Percentiles rank a stretch among this genome's conserved stretches.
These are phyloP conservation scores for Indicator indicator DNA, from an alignment of 2,113 vertebrate species.

Conservation along the genomic window DNA sequence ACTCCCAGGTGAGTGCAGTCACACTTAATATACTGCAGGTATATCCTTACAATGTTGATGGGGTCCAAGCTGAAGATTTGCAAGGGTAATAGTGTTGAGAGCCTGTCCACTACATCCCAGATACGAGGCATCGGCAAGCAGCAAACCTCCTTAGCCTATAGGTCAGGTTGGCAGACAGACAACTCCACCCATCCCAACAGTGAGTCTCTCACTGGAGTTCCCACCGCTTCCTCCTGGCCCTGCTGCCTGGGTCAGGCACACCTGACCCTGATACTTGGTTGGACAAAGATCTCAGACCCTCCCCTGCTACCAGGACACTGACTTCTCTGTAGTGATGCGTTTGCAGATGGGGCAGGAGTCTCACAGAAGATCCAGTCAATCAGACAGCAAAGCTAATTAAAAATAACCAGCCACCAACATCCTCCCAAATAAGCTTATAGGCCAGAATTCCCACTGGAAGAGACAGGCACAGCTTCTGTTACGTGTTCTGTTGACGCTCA, in stretches of 20 bases:
- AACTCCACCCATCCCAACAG: no score
- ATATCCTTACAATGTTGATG: background rate
- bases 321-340: background rate
- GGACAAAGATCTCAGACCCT: background rate
- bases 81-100: background rate
- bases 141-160: background rate
- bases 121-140: background rate
- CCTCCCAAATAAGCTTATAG: accelerated
- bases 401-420: background rate
- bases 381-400: background rate
- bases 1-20: background rate
- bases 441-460: background rate
- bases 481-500: background rate
- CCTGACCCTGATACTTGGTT: background rate
- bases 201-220: background rate
- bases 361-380: background rate
- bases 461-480: background rate
- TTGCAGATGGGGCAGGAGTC: background rate
- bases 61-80: background rate
- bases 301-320: background rate
- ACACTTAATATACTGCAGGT: background rate
- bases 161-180: background rate
- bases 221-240: background rate
- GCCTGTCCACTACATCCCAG: background rate
- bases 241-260: background rate